Evolutionary conservation across 2,113 vertebrate species (phyloP).

Genomic region (Zosterops lateralis): DNA sequence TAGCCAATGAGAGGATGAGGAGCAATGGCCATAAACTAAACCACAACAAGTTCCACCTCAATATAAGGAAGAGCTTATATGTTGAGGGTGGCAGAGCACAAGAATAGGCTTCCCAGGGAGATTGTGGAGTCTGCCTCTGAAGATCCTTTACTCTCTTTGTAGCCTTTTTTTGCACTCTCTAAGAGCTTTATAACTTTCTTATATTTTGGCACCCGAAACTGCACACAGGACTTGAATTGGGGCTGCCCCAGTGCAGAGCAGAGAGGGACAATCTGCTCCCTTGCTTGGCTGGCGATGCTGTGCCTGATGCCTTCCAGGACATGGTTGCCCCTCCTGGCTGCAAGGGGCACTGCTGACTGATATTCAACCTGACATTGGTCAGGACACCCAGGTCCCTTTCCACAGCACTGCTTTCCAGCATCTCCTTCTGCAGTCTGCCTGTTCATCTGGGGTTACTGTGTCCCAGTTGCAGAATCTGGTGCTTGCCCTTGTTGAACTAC

Average conservation of each 20-base stretch:
- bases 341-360: neutral
- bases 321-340: neutral
- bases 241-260: neutral
- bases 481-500: neutral
- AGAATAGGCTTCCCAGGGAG: neutral
- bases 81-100: neutral
- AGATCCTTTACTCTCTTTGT: neutral
- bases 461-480: neutral
- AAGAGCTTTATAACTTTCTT: neutral
- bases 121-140: neutral
- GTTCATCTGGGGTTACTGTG: neutral
- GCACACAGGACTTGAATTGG: fast-evolving
- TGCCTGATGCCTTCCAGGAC: too few relatives aligned
- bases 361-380: neutral
- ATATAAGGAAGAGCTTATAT: neutral
- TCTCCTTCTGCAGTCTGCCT: neutral
- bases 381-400: neutral
- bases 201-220: neutral
- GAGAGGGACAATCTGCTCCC: neutral
- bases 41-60: neutral
- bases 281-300: fast-evolving
- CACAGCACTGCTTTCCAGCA: neutral
- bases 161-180: neutral
- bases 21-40: neutral
- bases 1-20: neutral